Conservation (phyloP, 2,888 invertebrate genomes). For the Gibbula magus region DNA sequence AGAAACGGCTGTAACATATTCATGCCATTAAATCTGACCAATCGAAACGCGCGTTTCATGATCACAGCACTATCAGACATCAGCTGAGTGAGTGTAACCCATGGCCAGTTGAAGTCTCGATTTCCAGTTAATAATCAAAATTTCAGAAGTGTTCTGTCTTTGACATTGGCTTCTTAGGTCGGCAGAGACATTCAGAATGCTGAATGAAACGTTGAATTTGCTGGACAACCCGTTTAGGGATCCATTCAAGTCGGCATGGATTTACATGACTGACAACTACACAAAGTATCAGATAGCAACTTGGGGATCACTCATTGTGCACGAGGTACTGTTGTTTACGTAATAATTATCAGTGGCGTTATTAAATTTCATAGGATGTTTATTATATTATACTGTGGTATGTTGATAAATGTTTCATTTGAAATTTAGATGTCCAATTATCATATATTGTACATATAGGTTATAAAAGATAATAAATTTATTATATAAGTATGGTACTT, state of each 20-base stretch:
- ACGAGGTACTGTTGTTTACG: slow-evolving; percentile 55
- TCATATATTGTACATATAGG: too few relatives aligned
- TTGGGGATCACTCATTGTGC: slow-evolving; percentile 65
- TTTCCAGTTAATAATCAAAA: too few relatives aligned
- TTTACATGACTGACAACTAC: slow-evolving; percentile 61
- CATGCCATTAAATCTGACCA: slow-evolving; percentile 14
- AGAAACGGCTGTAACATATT: not conserved
- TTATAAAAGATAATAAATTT: too few relatives aligned
- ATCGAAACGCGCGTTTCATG: not conserved
- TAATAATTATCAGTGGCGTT: not conserved
- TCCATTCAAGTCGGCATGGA: slow-evolving; percentile 50
- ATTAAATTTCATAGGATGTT: not conserved
- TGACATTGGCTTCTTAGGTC: too few relatives aligned
- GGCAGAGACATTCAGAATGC: not conserved
- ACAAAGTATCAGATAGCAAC: slow-evolving; percentile 68
- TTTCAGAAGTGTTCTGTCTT: too few relatives aligned
- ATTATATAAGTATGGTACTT: too few relatives aligned
- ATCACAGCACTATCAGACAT: not conserved
- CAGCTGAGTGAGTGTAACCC: not conserved
- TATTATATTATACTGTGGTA: not conserved
- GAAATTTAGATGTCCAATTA: too few relatives aligned
- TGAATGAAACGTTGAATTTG: slow-evolving; percentile 26
- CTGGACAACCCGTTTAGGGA: slow-evolving; percentile 52
- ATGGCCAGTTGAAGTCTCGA: too few relatives aligned
- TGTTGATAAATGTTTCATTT: too few relatives aligned